Conservation (phyloP, 2,888 invertebrate species). For the Buathra laborator region DNA sequence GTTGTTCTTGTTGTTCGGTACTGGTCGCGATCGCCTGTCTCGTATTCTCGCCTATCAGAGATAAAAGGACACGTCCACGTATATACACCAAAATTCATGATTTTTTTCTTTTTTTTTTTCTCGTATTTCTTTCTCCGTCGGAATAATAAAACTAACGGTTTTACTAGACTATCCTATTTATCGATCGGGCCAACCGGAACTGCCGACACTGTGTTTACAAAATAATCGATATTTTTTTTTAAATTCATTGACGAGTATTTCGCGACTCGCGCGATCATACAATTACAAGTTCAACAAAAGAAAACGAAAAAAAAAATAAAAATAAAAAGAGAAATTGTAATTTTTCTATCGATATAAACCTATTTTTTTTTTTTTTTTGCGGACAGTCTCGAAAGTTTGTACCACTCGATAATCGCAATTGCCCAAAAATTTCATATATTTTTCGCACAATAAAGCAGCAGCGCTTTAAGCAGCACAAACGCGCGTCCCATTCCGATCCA, state of each 20-base stretch:
- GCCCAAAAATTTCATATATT: conserved; percentile 2
- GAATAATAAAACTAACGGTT: conserved; percentile 53
- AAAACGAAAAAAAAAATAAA: conserved; percentile 4
- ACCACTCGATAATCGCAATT: conserved; percentile 28
- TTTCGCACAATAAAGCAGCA: conserved; percentile 6
- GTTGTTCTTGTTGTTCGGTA: conserved; percentile 16
- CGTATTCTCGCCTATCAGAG: conserved; percentile 14
- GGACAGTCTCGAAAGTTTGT: conserved; percentile 28
- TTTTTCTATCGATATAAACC: conserved; percentile 36
- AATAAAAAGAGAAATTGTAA: not conserved
- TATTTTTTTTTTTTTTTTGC: conserved; percentile 27
- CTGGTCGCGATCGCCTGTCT: conserved; percentile 15
- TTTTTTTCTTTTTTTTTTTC: not conserved
- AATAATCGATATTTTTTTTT: conserved; percentile 3
- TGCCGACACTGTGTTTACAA: conserved; percentile 29
- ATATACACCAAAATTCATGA: conserved; percentile 57
- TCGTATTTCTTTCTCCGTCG: conserved; percentile 2
- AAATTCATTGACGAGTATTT: conserved; percentile 1
- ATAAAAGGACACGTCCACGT: conserved; percentile 42
- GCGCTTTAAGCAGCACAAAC: conserved; percentile 29
- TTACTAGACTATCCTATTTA: conserved; percentile 42
- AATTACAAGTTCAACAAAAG: not conserved
- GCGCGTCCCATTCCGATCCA: conserved; percentile 15
- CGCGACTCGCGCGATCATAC: conserved; percentile 10
- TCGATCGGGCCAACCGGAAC: conserved; percentile 17